Base-by-base conservation (phyloP, 1,140 invertebrate genomes). In the Listronotus bonariensis region DNA sequence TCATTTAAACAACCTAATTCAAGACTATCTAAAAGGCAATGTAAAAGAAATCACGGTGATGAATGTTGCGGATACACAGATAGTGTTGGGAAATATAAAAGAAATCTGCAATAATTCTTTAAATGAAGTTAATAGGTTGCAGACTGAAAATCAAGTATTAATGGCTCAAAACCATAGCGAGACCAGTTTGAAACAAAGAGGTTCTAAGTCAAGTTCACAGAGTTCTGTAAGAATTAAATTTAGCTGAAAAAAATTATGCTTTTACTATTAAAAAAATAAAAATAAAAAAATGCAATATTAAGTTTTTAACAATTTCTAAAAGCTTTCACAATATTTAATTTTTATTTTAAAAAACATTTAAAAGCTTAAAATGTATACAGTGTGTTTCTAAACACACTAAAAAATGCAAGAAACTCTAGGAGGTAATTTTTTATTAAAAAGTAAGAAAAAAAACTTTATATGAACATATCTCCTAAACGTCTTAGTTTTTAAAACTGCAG, bases 11-110 rank as follows among this genome's bases (percentile, higher is more conserved):
- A 43, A 53, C n/a, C 14, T 69, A 6, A 58, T 72, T 38, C 56
- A 68, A 43, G 68, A 69, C 20, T 76, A 73, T 57, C 55, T 76
- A 11, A 48, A 56, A 3, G 51, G 65, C 38, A 58, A 66, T 1
- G 65, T 68, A 4, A 43, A 61, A 12, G 74, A 76, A 57, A 38
- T 76, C 7, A 62, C 64, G 14, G 46, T 76, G 3, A 20, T 72
- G 31, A 76, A 64, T 45, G 64, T 74, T 17, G 65, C 65, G 5
- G 74, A 76, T 40, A 56, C 70, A 4, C 53, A 52, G 3, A 26
- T 64, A 4, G 57, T 70, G 6, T 61, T 76, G 20, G 53, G 73
- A 49, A 49, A 69, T 5, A 65, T 76, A 20, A 74, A 68, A 56
- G 46, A 49, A 9, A 38, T 70, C 15, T 74, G 61, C 36, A 63